Evolutionary conservation across 2,113 vertebrate species (phyloP).

Genomic region (Ellobius talpinus): DNA sequence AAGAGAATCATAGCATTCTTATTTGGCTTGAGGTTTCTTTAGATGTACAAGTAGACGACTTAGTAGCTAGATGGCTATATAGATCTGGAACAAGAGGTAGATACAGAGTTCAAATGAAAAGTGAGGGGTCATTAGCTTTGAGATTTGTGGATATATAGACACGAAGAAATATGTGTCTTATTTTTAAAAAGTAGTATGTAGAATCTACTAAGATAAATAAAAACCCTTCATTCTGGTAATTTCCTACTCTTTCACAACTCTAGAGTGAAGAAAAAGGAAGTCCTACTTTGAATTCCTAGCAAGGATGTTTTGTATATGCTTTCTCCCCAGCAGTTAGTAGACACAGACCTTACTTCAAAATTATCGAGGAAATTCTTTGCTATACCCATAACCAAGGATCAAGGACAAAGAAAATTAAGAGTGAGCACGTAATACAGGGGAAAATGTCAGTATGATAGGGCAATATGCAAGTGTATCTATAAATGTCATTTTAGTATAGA

Average conservation of each 20-base stretch:
- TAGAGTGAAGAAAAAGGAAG: background rate
- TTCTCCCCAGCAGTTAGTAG: background rate
- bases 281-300: background rate
- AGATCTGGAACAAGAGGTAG: background rate
- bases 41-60: background rate
- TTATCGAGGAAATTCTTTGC: background rate
- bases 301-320: background rate
- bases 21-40: background rate
- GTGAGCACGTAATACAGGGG: too few species aligned
- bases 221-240: background rate
- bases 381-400: background rate
- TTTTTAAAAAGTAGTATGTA: background rate
- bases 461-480: background rate
- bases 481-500: background rate
- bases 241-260: background rate
- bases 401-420: background rate
- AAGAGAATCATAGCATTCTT: background rate
- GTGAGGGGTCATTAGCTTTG: background rate
- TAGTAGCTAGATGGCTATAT: background rate
- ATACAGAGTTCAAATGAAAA: background rate
- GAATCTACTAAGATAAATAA: background rate
- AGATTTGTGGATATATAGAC: background rate
- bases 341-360: background rate
- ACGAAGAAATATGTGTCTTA: background rate
- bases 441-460: too few species aligned